Conservation (phyloP, 2,113 vertebrate species). For the Felis catus region F.catus_Fca126_mat1.0 CM031423.1:73989001-73989500, state of each 20-base stretch:
- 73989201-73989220: conserved; percentile 57
- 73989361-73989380: conserved; percentile 42
- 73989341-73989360: conserved; percentile 40
- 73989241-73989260: conserved; percentile 63
- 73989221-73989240: conserved; percentile 71
- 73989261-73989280: conserved; percentile 47
- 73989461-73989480: background rate
- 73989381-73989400: conserved; percentile 25
- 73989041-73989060: conserved; percentile 69
- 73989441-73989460: background rate
- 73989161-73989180: conserved; percentile 24
- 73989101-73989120: conserved; percentile 49
- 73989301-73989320: conserved; percentile 61
- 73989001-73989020: background rate
- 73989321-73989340: background rate
- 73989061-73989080: conserved; percentile 63
- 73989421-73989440: background rate
- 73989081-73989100: conserved; percentile 59
- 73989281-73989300: conserved; percentile 70
- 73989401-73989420: background rate
- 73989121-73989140: conserved; percentile 56
- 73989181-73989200: conserved; percentile 66
- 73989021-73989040: conserved; percentile 62
- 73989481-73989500: background rate
- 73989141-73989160: conserved; percentile 57